phyloP scores from a whole-genome alignment of 2,797 vertebrate genomes.

The Coccyzus lansbergi region DNA sequence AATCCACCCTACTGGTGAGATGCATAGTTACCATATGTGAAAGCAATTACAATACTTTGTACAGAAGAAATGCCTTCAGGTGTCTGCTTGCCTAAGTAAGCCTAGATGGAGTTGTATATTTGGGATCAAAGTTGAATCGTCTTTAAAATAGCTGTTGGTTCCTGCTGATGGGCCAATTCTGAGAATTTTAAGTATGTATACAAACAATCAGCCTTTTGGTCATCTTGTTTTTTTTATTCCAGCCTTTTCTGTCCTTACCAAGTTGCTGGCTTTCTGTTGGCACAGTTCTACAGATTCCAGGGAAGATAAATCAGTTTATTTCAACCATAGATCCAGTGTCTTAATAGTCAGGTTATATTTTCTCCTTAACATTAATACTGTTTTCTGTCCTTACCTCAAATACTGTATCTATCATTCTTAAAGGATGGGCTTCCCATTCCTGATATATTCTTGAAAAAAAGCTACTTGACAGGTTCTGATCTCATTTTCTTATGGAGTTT shows the following conservation, averaged over 20 bases:
- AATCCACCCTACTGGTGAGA: not conserved
- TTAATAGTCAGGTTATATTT: not conserved
- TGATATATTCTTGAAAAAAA: not conserved
- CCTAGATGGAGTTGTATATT: not conserved
- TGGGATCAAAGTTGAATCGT: not conserved
- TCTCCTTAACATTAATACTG: not conserved
- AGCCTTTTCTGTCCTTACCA: not conserved
- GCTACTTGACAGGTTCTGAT: not conserved
- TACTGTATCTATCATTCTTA: not conserved
- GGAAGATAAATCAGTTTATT: not conserved
- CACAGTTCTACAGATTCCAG: not conserved
- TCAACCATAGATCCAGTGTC: not conserved
- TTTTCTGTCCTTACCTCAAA: not conserved
- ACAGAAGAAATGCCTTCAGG: not conserved
- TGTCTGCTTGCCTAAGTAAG: not conserved
- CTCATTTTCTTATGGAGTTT: not conserved
- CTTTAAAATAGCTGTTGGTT: not conserved
- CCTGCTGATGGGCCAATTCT: not conserved
- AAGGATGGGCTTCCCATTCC: not conserved
- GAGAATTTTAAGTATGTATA: not conserved
- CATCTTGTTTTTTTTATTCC: not conserved
- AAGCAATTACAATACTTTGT: not conserved
- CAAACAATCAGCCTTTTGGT: not conserved
- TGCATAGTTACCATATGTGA: slow-evolving; percentile 31
- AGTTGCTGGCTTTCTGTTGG: not conserved